Conservation (phyloP, 2,888 invertebrate genomes). For the Agrotis puta region DNA sequence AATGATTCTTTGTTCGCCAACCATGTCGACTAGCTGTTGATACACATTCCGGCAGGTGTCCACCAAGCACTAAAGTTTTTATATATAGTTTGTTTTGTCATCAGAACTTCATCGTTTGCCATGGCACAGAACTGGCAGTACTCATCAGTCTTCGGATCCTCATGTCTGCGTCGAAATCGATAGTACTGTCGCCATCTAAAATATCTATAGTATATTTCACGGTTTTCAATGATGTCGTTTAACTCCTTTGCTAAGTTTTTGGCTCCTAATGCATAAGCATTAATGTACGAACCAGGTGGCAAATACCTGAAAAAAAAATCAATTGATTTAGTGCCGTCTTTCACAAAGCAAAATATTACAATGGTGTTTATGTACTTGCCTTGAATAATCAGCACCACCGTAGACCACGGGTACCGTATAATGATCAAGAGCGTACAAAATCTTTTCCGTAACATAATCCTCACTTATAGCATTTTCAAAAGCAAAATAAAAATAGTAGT, state of each 20-base stretch:
- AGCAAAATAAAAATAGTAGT: constrained; percentile 83
- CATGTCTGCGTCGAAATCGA: constrained; percentile 70
- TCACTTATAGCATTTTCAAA: constrained; percentile 82
- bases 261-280: constrained; percentile 74
- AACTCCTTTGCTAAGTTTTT: constrained; percentile 74
- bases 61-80: constrained; percentile 76
- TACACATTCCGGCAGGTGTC: constrained; percentile 64
- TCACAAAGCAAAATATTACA: background rate
- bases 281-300: constrained; percentile 78
- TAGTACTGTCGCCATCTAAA: constrained; percentile 82
- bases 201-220: constrained; percentile 71
- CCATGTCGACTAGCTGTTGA: background rate
- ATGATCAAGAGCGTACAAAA: constrained; percentile 87
- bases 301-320: constrained; percentile 75
- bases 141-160: constrained; percentile 75
- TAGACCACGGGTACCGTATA: constrained; percentile 93
- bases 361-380: constrained; percentile 68
- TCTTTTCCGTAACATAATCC: constrained; percentile 85
- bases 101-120: constrained; percentile 70
- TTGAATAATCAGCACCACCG: constrained; percentile 92
- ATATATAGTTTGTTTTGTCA: constrained; percentile 66
- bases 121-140: constrained; percentile 80
- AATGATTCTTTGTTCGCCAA: background rate
- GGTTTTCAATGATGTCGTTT: constrained; percentile 70
- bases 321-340: too few species aligned